Evolutionary conservation across 2,113 vertebrate species (phyloP).

Genomic region (Falcunculus frontatus): DNA sequence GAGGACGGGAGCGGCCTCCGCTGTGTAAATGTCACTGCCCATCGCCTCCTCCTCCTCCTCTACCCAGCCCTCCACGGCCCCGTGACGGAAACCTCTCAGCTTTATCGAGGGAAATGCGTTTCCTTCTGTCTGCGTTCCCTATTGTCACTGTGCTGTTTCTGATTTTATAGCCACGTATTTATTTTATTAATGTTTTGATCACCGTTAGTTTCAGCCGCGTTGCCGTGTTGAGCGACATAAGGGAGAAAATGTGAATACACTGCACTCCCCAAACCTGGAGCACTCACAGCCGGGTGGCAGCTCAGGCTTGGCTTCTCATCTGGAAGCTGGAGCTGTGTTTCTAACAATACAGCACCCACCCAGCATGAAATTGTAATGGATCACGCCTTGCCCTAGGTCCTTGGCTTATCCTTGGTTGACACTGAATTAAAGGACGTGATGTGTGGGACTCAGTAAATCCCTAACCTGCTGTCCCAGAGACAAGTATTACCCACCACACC

Average conservation of each 20-base stretch:
- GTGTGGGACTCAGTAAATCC: background rate
- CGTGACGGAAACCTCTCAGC: background rate
- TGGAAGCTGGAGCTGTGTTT: background rate
- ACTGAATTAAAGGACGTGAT: conserved; percentile 7
- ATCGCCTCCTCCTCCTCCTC: background rate
- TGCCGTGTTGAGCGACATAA: background rate
- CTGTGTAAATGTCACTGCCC: conserved; percentile 17
- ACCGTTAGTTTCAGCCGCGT: accelerated
- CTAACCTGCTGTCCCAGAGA: conserved; percentile 42
- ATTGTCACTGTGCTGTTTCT: background rate
- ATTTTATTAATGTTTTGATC: background rate
- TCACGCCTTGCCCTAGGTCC: conserved; percentile 14
- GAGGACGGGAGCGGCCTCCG: accelerated
- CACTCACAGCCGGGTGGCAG: background rate
- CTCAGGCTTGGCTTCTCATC: conserved; percentile 7
- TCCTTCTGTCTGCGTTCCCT: background rate
- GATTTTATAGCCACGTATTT: background rate
- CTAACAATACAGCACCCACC: conserved; percentile 39
- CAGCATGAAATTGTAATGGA: conserved; percentile 37
- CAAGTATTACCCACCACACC: background rate
- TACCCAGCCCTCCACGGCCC: background rate
- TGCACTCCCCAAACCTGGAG: background rate
- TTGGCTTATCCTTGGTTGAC: conserved; percentile 50
- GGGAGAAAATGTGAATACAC: background rate
- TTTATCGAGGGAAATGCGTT: accelerated